phyloP scores from a whole-genome alignment of 1,140 invertebrate species.

The Saccostrea glomerata region DNA sequence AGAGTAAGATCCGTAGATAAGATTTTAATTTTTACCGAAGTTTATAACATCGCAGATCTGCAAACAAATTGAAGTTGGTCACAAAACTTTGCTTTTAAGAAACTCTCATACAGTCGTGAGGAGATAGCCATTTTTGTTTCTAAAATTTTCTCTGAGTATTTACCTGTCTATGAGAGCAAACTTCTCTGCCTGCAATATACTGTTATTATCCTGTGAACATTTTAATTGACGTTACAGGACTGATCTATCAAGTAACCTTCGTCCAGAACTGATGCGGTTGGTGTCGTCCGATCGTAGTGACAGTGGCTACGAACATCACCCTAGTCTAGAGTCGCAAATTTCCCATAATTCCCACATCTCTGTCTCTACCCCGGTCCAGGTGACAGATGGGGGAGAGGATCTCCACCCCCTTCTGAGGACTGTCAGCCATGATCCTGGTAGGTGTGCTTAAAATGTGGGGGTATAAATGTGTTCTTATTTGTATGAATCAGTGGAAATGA shows the following conservation, averaged over 20 bases:
- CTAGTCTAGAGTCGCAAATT: neutral
- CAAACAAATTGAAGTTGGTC: too few species aligned
- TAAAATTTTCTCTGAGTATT: too few species aligned
- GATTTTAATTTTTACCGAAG: neutral
- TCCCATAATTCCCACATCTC: neutral
- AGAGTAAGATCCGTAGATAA: neutral
- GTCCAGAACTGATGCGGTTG: neutral
- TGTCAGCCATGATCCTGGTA: neutral
- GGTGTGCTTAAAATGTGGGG: neutral
- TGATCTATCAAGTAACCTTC: neutral
- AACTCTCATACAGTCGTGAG: too few species aligned
- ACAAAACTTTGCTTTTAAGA: too few species aligned
- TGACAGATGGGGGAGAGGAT: neutral
- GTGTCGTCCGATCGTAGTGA: neutral
- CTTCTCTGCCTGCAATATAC: too few species aligned
- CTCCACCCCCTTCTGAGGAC: neutral
- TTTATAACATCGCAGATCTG: too few species aligned
- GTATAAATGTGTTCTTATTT: too few species aligned
- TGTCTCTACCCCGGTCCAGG: slow-evolving; percentile 1
- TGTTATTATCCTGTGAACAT: neutral
- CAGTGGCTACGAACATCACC: slow-evolving; percentile 3
- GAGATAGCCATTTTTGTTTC: too few species aligned
- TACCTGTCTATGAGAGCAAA: too few species aligned
- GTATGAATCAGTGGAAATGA: too few species aligned
- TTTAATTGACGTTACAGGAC: neutral